A percentile compares a stretch with the other conserved stretches of the same genome.
phyloP scores from a whole-genome alignment of 2,888 invertebrate genomes.

The Gandaritis pyraliata region DNA sequence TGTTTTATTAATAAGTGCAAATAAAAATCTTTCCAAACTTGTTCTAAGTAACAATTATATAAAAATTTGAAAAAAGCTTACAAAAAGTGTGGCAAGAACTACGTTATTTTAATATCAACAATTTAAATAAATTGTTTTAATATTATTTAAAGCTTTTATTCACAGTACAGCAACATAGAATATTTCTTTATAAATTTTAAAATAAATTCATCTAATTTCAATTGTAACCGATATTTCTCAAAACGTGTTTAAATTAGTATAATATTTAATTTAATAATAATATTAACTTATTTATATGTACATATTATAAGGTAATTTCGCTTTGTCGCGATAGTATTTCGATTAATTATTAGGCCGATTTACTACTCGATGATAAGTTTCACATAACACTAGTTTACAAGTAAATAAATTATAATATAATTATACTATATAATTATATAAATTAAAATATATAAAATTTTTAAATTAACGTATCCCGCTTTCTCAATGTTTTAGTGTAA shows the following conservation, averaged over 20 bases:
- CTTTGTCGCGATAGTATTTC: conserved; percentile 47
- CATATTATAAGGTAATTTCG: conserved; percentile 17
- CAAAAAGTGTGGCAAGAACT: conserved; percentile 36
- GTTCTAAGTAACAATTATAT: conserved; percentile 23
- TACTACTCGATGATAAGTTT: conserved; percentile 78
- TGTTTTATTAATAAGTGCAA: conserved; percentile 36
- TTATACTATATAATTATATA: not conserved
- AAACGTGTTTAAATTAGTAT: not conserved
- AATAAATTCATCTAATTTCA: conserved; percentile 10
- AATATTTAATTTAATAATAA: conserved; percentile 9
- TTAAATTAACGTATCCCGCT: too few relatives aligned
- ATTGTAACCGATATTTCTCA: not conserved
- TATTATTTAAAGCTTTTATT: conserved; percentile 34
- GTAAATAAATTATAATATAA: not conserved
- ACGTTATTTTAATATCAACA: conserved; percentile 15
- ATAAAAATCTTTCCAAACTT: conserved; percentile 21
- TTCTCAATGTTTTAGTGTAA: too few relatives aligned
- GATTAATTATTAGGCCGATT: conserved; percentile 81
- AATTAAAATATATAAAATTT: too few relatives aligned
- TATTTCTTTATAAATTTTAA: not conserved
- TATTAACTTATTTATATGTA: conserved; percentile 5
- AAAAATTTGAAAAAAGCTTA: conserved; percentile 28
- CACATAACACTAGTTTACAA: conserved; percentile 40
- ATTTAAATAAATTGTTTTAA: conserved; percentile 13
- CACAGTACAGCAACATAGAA: conserved; percentile 19